phyloP scores from a whole-genome alignment of 30 jellyfish, hydroid and myxozoan genomes.

The Thelohanellus kitauei region DNA sequence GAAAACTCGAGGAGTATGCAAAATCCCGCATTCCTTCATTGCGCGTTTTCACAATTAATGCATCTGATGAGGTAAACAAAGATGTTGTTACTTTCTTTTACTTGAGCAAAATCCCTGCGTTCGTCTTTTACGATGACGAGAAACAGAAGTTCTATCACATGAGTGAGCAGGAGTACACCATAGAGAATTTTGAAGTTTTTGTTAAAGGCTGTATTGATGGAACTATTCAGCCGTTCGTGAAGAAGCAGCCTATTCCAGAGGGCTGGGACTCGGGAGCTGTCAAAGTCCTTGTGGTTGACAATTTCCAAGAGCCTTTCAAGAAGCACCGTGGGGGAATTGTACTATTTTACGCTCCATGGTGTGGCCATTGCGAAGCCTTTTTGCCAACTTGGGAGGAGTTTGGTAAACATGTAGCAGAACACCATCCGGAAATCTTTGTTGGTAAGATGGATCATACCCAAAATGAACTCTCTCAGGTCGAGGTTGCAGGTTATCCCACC shows the following conservation, averaged over 20 bases:
- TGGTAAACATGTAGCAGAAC: constrained; percentile 51
- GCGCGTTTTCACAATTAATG: too few species aligned
- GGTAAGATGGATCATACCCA: constrained; percentile 94
- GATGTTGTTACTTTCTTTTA: background rate
- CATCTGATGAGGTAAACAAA: too few species aligned
- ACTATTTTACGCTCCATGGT: constrained; percentile 85
- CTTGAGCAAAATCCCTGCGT: too few species aligned
- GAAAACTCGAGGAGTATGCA: constrained; percentile 26
- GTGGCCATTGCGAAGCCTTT: constrained; percentile 89
- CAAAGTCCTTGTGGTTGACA: constrained; percentile 67
- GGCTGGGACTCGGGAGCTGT: constrained; percentile 83
- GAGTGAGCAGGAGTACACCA: constrained; percentile 21
- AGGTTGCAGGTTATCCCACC: constrained; percentile 82
- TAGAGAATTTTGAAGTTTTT: constrained; percentile 19
- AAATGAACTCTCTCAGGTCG: constrained; percentile 73
- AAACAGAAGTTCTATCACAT: constrained; percentile 65
- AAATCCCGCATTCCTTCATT: too few species aligned
- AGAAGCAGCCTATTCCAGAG: too few species aligned
- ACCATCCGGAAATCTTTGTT: constrained; percentile 28
- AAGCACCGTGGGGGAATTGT: background rate
- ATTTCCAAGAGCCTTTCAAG: constrained; percentile 49
- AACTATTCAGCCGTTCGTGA: too few species aligned
- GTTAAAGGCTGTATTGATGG: constrained; percentile 40
- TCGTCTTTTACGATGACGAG: constrained; percentile 46
- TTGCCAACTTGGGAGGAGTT: constrained; percentile 95